Conservation (phyloP, 2,797 vertebrate genomes). For the Aeoliscus strigatus region DNA sequence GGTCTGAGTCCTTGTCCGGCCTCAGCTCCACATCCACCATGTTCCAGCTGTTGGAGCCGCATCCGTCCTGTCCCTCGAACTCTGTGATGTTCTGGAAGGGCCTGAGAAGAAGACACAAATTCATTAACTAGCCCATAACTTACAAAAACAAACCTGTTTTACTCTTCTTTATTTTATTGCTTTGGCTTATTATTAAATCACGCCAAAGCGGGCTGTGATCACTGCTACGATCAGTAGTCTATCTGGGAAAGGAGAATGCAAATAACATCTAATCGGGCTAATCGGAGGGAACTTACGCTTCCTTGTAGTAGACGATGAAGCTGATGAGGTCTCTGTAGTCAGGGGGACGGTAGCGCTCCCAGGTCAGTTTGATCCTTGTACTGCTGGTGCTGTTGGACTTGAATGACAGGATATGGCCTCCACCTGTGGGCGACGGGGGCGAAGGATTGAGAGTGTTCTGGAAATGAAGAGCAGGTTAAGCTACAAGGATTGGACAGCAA, state of each 20-base stretch:
- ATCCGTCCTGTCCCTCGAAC: slow-evolving; percentile 97
- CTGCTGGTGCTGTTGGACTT: slow-evolving; percentile 79
- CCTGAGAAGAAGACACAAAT: slow-evolving; percentile 37
- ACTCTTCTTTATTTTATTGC: slow-evolving; percentile 9
- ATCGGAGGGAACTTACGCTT: slow-evolving; percentile 83
- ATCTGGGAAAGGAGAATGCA: too few species aligned
- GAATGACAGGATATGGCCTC: slow-evolving; percentile 85
- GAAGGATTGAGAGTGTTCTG: too few species aligned
- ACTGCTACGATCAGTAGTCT: too few species aligned
- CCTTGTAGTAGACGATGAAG: slow-evolving; percentile 98
- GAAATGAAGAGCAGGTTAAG: too few species aligned
- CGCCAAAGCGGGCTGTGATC: background rate
- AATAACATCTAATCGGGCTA: slow-evolving; percentile 4
- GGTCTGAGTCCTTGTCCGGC: slow-evolving; percentile 75
- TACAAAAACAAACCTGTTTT: slow-evolving; percentile 8
- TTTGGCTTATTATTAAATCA: too few species aligned
- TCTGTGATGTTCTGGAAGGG: slow-evolving; percentile 93
- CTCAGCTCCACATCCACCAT: slow-evolving; percentile 94
- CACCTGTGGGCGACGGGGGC: too few species aligned
- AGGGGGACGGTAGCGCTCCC: slow-evolving; percentile 91
- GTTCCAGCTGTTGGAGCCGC: slow-evolving; percentile 97
- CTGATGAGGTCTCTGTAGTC: slow-evolving; percentile 95
- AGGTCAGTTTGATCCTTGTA: slow-evolving; percentile 91
- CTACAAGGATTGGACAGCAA: too few species aligned
- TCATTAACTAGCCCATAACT: background rate